Evolutionary conservation across 2,113 vertebrate genomes (phyloP).

Genomic region (Oceanites oceanicus): DNA sequence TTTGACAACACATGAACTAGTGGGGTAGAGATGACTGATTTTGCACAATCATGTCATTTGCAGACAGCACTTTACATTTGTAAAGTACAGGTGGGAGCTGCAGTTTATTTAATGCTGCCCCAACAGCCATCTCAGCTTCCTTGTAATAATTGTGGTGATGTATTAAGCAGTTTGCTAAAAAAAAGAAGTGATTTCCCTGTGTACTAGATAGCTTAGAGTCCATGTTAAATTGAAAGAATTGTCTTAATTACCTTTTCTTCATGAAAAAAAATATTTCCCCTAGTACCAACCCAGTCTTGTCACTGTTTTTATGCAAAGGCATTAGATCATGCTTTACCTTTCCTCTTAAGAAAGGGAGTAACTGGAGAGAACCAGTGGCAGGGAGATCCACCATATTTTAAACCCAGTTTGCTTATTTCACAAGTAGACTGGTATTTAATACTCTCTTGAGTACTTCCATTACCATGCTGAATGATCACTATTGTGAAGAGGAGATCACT

Average conservation of each 20-base stretch:
- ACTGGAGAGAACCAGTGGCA: neutral
- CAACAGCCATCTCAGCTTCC: neutral
- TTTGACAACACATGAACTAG: slow-evolving; percentile 58
- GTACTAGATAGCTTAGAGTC: neutral
- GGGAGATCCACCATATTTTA: neutral
- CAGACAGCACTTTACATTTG: neutral
- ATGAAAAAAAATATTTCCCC: neutral
- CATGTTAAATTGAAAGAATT: neutral
- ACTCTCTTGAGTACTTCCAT: neutral
- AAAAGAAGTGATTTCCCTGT: neutral
- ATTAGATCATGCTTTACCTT: neutral
- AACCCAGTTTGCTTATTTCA: neutral
- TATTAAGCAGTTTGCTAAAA: neutral
- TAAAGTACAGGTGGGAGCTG: neutral
- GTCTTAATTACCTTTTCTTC: neutral
- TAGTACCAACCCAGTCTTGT: neutral
- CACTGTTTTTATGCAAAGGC: neutral
- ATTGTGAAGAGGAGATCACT: neutral
- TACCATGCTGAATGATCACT: rapidly evolving
- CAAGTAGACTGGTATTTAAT: neutral
- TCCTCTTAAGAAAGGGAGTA: neutral
- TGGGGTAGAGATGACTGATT: neutral
- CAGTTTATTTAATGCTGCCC: neutral
- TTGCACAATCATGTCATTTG: neutral
- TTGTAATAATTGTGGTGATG: neutral